These are phyloP conservation scores for Chloropsis cyanopogon DNA, from an alignment of 2,113 vertebrate species.

Conservation along the genomic window DNA sequence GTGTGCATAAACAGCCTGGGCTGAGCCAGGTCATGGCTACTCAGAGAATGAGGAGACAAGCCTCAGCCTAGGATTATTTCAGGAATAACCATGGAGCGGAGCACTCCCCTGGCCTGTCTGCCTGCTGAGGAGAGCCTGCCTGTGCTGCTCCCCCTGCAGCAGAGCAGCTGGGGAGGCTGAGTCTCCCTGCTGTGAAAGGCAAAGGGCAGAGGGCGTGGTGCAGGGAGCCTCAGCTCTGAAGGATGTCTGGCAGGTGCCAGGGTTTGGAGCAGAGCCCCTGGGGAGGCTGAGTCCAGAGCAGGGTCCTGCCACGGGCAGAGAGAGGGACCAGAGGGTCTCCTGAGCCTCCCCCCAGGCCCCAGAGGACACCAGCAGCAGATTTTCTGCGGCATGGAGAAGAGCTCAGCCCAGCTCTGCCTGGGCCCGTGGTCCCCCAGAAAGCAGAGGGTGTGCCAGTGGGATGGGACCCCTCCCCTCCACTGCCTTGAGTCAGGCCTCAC, in stretches of 20 bases:
- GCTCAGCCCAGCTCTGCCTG: background rate
- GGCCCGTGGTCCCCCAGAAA: fast-evolving
- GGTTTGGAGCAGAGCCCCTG: background rate
- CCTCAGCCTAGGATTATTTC: background rate
- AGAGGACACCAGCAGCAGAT: background rate
- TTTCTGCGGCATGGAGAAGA: background rate
- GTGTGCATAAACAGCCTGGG: background rate
- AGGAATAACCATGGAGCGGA: background rate
- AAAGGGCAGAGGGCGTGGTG: background rate
- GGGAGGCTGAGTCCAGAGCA: background rate
- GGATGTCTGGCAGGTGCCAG: background rate
- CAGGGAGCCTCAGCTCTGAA: background rate
- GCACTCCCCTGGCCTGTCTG: background rate
- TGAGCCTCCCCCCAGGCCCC: background rate
- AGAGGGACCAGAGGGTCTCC: background rate
- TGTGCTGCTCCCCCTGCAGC: background rate
- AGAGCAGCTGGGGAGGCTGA: background rate
- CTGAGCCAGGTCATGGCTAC: background rate
- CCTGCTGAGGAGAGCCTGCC: background rate
- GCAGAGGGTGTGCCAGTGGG: background rate
- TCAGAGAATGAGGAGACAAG: background rate
- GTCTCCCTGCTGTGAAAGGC: background rate
- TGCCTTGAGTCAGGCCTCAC: background rate
- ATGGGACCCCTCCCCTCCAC: background rate
- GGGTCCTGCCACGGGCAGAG: background rate